Percentiles rank a stretch among this genome's conserved stretches.
phyloP scores from a whole-genome alignment of 2,797 vertebrate species.

The Distichodus sexfasciatus region DNA sequence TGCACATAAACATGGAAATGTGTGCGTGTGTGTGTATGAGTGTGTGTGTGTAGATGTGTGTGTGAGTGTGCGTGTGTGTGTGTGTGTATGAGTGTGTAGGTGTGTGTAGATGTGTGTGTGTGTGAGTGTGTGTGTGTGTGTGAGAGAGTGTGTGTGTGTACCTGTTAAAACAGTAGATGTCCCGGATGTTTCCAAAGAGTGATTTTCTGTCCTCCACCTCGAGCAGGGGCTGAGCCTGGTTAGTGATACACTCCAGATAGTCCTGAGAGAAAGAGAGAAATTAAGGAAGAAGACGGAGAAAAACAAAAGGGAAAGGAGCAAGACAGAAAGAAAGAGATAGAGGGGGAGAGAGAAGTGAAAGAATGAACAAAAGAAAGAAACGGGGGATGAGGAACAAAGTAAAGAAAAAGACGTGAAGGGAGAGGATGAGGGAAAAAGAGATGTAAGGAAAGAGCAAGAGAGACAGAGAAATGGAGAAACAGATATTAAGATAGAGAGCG shows the following conservation, averaged over 20 bases:
- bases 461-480: neutral
- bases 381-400: too few relatives aligned
- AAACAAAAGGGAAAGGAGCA: too few relatives aligned
- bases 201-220: slow-evolving; percentile 86
- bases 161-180: slow-evolving; percentile 97
- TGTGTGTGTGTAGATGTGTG: too few relatives aligned
- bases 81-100: slow-evolving; percentile 21
- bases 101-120: slow-evolving; percentile 29
- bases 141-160: slow-evolving; percentile 55
- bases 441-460: neutral
- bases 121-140: slow-evolving; percentile 41
- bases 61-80: slow-evolving; percentile 39
- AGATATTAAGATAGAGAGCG: neutral
- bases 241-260: slow-evolving; percentile 90
- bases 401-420: too few relatives aligned
- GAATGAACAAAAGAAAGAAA: too few relatives aligned
- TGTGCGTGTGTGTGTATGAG: too few relatives aligned
- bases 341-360: too few relatives aligned
- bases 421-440: too few relatives aligned
- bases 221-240: slow-evolving; percentile 84
- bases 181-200: slow-evolving; percentile 94
- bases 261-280: slow-evolving; percentile 72
- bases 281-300: slow-evolving; percentile 37
- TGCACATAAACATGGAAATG: too few relatives aligned
- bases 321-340: too few relatives aligned